These are phyloP conservation scores for Tarsius wallacei DNA, from an alignment of 2,797 vertebrate species.

Conservation along the genomic window DNA sequence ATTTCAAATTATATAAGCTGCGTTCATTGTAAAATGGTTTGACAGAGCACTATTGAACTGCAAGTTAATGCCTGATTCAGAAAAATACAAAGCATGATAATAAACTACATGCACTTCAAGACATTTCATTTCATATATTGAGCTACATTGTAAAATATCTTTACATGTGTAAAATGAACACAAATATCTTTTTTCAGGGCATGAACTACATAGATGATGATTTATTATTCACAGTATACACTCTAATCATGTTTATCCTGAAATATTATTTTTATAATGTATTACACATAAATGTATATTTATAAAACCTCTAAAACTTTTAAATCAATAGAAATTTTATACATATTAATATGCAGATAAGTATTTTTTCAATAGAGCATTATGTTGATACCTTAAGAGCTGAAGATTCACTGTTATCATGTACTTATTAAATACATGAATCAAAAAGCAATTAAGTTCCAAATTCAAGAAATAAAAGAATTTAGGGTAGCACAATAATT, in stretches of 20 bases:
- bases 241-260: background rate
- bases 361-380: background rate
- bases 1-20: slow-evolving; percentile 41
- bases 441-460: background rate
- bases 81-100: background rate
- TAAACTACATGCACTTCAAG: slow-evolving; percentile 20
- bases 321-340: background rate
- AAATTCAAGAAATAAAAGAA: slow-evolving; percentile 17
- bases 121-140: background rate
- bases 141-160: background rate
- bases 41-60: slow-evolving; percentile 50
- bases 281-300: background rate
- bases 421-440: background rate
- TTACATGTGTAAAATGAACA: slow-evolving; percentile 34
- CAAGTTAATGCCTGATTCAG: slow-evolving; percentile 49
- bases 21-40: slow-evolving; percentile 32
- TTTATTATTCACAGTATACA: background rate
- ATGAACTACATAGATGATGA: background rate
- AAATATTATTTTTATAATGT: slow-evolving; percentile 39
- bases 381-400: background rate
- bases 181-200: background rate
- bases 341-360: background rate
- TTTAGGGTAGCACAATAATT: background rate
- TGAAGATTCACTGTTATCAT: background rate
- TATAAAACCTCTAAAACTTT: background rate